These are phyloP conservation scores for Pangasius larnaudii DNA, from an alignment of 2,797 vertebrate genomes.

Conservation along the genomic window DNA sequence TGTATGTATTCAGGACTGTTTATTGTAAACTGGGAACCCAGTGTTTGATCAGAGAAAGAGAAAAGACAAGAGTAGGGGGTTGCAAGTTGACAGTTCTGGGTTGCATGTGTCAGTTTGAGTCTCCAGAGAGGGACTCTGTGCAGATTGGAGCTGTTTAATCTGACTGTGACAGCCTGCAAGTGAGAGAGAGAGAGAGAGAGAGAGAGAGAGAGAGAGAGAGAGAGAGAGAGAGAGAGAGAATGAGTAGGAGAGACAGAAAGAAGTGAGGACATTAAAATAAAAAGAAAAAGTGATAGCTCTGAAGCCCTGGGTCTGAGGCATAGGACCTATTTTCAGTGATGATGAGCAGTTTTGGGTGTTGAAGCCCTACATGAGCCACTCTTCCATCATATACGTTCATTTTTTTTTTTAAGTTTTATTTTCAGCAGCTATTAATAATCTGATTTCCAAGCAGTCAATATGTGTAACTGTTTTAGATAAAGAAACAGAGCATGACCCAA, in stretches of 20 bases:
- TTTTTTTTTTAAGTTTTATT: background rate
- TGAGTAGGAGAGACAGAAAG: background rate
- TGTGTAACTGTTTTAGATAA: background rate
- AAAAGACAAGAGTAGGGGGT: conserved; percentile 31
- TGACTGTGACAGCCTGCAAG: conserved; percentile 34
- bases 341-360: background rate
- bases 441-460: background rate
- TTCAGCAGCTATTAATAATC: background rate
- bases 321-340: conserved; percentile 11
- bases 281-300: conserved; percentile 12
- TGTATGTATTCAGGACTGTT: conserved; percentile 44
- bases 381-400: no score
- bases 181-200: conserved; percentile 9
- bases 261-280: conserved; percentile 1
- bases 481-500: background rate
- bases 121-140: conserved; percentile 52
- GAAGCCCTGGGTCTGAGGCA: background rate
- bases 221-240: background rate
- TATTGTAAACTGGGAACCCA: conserved; percentile 45
- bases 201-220: background rate
- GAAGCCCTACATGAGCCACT: background rate
- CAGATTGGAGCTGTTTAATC: conserved; percentile 55
- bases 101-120: conserved; percentile 55
- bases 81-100: conserved; percentile 58
- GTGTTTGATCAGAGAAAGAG: conserved; percentile 47